phyloP scores from a whole-genome alignment of 53 echinoderm and acorn worm genomes.

The Paelopatides confundens region DNA sequence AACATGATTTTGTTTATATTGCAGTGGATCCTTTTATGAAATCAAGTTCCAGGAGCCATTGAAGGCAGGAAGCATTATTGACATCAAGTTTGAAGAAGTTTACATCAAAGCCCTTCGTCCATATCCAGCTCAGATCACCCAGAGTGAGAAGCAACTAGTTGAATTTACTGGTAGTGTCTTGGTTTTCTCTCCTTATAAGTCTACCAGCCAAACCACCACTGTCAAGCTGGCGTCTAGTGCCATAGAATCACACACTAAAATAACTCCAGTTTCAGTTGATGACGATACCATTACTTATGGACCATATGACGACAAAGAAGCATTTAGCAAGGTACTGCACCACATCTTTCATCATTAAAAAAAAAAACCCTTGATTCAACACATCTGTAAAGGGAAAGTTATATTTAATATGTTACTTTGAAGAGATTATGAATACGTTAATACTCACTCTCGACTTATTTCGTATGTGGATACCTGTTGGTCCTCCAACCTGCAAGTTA shows the following conservation, averaged over 20 bases:
- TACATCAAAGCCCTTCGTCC: slow-evolving; percentile 81
- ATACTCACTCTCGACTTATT: too few relatives aligned
- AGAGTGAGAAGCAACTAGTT: slow-evolving; percentile 94
- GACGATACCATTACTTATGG: slow-evolving; percentile 92
- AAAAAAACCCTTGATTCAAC: neutral
- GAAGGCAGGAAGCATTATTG: slow-evolving; percentile 64
- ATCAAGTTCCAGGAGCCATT: slow-evolving; percentile 72
- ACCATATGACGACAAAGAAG: slow-evolving; percentile 85
- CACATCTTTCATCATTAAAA: too few relatives aligned
- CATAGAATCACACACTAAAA: slow-evolving; percentile 84
- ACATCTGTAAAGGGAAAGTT: neutral
- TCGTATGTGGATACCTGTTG: too few relatives aligned
- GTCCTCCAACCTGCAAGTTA: too few relatives aligned
- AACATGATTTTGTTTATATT: too few relatives aligned
- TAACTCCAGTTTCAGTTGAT: slow-evolving; percentile 79
- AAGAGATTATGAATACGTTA: too few relatives aligned
- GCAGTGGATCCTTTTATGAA: slow-evolving; percentile 72
- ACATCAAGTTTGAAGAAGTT: slow-evolving; percentile 73
- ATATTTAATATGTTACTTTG: too few relatives aligned
- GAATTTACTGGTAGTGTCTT: slow-evolving; percentile 80
- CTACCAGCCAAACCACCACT: slow-evolving; percentile 84
- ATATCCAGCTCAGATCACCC: slow-evolving; percentile 89
- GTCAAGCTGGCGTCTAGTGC: slow-evolving; percentile 85
- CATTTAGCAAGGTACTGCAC: slow-evolving; percentile 73
- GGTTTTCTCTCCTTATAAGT: slow-evolving; percentile 85